phyloP scores from a whole-genome alignment of 2,113 vertebrate species.

The Potamarius usumacintae region DNA sequence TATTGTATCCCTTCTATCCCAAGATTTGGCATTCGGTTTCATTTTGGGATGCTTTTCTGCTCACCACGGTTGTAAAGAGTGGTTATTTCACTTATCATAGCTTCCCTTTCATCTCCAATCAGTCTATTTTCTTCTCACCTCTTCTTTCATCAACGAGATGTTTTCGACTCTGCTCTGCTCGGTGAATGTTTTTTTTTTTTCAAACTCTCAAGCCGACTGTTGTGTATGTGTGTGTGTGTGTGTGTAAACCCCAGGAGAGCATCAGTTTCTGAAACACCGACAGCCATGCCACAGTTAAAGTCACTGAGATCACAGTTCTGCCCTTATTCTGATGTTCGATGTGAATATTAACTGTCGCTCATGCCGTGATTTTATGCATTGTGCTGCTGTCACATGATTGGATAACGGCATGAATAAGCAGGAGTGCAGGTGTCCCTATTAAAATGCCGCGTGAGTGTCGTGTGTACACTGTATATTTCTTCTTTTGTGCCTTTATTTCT shows the following conservation, averaged over 20 bases:
- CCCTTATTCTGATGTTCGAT: not conserved
- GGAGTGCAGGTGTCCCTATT: not conserved
- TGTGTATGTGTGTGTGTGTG: not conserved
- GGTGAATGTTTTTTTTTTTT: not conserved
- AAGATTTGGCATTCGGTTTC: not conserved
- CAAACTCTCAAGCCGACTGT: no score
- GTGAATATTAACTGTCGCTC: not conserved
- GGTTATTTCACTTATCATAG: not conserved
- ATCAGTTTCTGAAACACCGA: not conserved
- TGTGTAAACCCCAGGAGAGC: no score
- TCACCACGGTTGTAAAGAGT: not conserved
- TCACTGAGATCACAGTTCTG: not conserved
- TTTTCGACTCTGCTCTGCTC: not conserved
- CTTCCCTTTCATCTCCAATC: not conserved
- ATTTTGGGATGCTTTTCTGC: not conserved
- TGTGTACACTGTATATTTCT: not conserved
- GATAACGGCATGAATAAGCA: not conserved
- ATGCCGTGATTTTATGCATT: not conserved
- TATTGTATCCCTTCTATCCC: not conserved
- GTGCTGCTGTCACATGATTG: not conserved
- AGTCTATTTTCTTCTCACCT: not conserved
- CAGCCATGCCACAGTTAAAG: not conserved
- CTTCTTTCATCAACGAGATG: not conserved
- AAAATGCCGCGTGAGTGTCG: not conserved
- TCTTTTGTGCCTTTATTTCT: not conserved